Evolutionary conservation across 1,140 invertebrate species (phyloP), one percentile per base, ranked within the genome.

Genomic region (Hylaeus anthracinus): DNA sequence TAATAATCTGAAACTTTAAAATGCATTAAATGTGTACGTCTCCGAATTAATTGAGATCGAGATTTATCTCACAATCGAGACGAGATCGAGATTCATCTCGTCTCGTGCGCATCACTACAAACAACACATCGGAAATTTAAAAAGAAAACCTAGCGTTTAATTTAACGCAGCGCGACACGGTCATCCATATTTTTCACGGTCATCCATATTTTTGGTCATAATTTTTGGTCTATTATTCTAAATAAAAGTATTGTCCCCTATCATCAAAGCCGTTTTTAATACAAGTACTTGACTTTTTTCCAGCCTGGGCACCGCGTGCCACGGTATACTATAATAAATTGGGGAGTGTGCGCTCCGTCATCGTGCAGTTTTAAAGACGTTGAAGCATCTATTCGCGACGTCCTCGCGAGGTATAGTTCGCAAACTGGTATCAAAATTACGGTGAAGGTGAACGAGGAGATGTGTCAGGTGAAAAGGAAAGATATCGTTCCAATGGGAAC

Each of bases 281-380:
- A 51, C 9, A 2, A 51, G 8, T 9, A 43, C n/a, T 15, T 67
- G 55, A 15, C n/a, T 43, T 66, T 65, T 85, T 82, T 92, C 76
- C 80, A 96, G 95, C 95, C 95, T 41, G 95, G 95, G 10, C 95
- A 96, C 86, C 91, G 95, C 75, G 94, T 96, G 10, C 95, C 95
- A 2, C 92, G 95, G 66, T 96, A 94, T 72, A 95, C 94, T 12
- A 94, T 94, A 0, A 91, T 95, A 37, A 94, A 95, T 78, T 96
- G 95, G 95, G 95, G 94, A 2, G 86, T 96, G 8, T 96, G 95
- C 84, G 92, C 95, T 43, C 95, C 95, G 15, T 90, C 94, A 0
- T 93, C 94, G 3, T 96, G 95, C 89, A 92, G 93, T 5, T 56
- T 92, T 5, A 82, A 90, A 1, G 95, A 96, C 69, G 94, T 96